Base-by-base conservation (phyloP, 2,113 vertebrate species). In the Oreotrochilus melanogaster region DNA sequence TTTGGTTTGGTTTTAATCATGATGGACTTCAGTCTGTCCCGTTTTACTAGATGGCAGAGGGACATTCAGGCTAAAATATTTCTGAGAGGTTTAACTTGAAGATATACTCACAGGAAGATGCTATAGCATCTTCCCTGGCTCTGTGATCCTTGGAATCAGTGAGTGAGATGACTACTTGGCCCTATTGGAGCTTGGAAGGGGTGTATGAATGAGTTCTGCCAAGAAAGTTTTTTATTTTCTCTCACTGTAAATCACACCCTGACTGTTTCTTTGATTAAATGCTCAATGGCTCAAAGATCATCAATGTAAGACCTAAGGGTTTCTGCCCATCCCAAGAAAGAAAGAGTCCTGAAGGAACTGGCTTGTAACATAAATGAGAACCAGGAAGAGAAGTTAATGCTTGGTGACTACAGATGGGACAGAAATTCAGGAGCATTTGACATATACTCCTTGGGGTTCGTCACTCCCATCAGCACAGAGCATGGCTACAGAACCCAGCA, bases 331-430 rank as follows among this genome's bases (percentile, higher is more conserved):
- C 31, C 15, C 30, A 74, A 48, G 22, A 62, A 45, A 4, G 3
- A 67, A 56, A 0, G 2, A 62, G 15, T 37, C 22, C 30, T 27
- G 14, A 6, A 85, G 14, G 43, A 53, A 23, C 7, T 21, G 18
- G 13, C n/a, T 30, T 27, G 9, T 35, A 28, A 42, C 15, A 12
- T 30, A 14, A 43, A 4, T 0, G 0, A 62, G 54, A 47, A 73
- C 10, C 6, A 27, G 11, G 13, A 66, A 60, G 7, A 16, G 25
- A 48, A 4, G 6, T 43, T 70, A 58, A 25, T 58, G 7, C 10
- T 67, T 51, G 18, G 64, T 47, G 8, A 31, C 7, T 64, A 42
- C 15, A 56, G 14, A 14, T 7, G 18, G 23, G 27, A 45, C 7
- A 37, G 53, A 84, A 84, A 43, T 11, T 7, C 14, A 47, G 37